Percentiles rank a stretch among this genome's conserved stretches.
phyloP scores from a whole-genome alignment of 1,140 invertebrate species.

The Ceratina australensis region DNA sequence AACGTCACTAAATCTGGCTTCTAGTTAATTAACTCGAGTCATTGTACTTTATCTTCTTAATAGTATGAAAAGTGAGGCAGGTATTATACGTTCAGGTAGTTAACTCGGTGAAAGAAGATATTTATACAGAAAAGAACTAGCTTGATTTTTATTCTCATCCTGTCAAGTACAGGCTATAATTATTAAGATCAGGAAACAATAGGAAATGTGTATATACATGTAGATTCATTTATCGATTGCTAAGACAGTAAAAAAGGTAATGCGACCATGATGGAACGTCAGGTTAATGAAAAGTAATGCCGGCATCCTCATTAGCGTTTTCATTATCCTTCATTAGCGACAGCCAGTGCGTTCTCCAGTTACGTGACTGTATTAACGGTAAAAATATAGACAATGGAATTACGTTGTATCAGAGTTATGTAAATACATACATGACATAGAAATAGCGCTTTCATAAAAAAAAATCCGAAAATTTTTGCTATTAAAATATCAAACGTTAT shows the following conservation, averaged over 20 bases:
- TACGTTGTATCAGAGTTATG: background rate
- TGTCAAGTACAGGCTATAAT: background rate
- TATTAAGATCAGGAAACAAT: background rate
- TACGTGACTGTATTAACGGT: constrained; percentile 33
- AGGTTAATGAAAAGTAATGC: constrained; percentile 31
- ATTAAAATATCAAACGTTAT: too few relatives aligned
- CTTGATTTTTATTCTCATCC: too few relatives aligned
- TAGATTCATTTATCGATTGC: background rate
- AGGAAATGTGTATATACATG: background rate
- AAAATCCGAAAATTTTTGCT: background rate
- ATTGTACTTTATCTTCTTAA: too few relatives aligned
- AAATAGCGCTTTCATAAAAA: background rate
- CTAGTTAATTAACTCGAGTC: too few relatives aligned
- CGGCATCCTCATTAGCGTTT: constrained; percentile 28
- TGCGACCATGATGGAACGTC: background rate
- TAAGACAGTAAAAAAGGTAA: background rate
- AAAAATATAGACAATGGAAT: constrained; percentile 25
- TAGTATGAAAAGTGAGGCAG: too few relatives aligned
- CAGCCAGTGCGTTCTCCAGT: background rate
- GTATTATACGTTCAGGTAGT: too few relatives aligned
- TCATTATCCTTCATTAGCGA: constrained; percentile 35
- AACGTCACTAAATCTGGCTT: too few relatives aligned
- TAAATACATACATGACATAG: background rate
- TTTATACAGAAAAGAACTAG: background rate
- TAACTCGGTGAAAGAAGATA: background rate